Evolutionary conservation across 1,140 invertebrate genomes (phyloP).

Genomic region (Drosophila persimilis): DNA sequence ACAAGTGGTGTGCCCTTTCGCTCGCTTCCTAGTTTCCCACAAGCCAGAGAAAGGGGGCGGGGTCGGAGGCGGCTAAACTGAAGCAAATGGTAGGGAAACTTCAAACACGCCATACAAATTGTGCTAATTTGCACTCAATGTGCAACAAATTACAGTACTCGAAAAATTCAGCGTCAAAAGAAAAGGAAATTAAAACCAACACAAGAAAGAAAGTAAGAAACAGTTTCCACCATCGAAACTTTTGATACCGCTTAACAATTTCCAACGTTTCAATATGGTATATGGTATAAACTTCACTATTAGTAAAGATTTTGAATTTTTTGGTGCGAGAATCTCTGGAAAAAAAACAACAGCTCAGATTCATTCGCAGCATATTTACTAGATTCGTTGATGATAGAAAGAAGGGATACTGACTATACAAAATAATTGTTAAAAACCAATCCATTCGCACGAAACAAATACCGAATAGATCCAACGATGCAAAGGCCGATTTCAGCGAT

Average conservation of each 20-base stretch:
- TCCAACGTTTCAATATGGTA: background rate
- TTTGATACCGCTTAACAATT: constrained; percentile 9
- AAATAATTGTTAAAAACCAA: too few relatives aligned
- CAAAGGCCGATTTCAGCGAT: too few relatives aligned
- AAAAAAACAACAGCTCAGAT: too few relatives aligned
- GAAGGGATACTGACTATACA: too few relatives aligned
- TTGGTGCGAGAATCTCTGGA: too few relatives aligned
- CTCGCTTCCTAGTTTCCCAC: constrained; percentile 41
- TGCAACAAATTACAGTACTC: constrained; percentile 25
- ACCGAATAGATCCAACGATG: too few relatives aligned
- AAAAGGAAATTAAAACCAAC: constrained; percentile 42
- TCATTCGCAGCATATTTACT: too few relatives aligned
- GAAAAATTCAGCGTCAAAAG: constrained; percentile 17
- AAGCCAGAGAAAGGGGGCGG: background rate
- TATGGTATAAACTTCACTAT: background rate
- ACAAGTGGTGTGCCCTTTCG: constrained; percentile 43
- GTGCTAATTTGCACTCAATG: constrained; percentile 53
- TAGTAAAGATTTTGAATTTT: too few relatives aligned
- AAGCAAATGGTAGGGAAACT: constrained; percentile 20
- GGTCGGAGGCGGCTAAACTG: constrained; percentile 9
- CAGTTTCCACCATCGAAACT: background rate
- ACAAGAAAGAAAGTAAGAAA: constrained; percentile 13
- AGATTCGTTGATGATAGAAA: too few relatives aligned
- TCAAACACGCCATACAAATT: constrained; percentile 48
- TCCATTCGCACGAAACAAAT: too few relatives aligned